phyloP scores from a whole-genome alignment of 2,797 vertebrate species.

The Poliocrania exsul region DNA sequence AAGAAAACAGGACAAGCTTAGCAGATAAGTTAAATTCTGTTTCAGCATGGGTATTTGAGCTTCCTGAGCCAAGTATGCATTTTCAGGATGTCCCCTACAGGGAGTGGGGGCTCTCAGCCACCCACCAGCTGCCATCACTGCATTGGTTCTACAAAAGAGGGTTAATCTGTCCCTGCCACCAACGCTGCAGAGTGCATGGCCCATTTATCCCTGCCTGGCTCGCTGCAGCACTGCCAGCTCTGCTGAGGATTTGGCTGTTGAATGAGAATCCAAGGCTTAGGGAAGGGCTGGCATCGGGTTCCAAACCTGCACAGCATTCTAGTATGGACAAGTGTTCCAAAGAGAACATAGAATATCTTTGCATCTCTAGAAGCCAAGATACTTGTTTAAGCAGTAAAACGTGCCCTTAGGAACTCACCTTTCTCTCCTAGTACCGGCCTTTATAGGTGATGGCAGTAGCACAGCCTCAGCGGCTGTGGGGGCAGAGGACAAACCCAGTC shows the following conservation, averaged over 20 bases:
- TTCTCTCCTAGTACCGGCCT: background rate
- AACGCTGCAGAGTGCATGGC: background rate
- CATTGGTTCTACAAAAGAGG: slow-evolving; percentile 9
- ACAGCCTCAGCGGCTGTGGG: background rate
- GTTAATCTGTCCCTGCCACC: slow-evolving; percentile 53
- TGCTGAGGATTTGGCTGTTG: background rate
- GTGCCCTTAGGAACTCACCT: background rate
- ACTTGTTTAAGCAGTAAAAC: background rate
- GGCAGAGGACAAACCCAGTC: background rate
- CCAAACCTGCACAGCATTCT: background rate
- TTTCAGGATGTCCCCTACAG: background rate
- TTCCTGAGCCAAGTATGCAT: background rate
- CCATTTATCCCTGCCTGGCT: slow-evolving; percentile 27
- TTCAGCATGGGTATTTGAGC: background rate
- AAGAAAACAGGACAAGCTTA: background rate
- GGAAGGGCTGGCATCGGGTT: background rate
- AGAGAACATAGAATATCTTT: background rate
- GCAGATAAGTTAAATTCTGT: background rate
- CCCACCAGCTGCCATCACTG: background rate
- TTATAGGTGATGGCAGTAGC: background rate
- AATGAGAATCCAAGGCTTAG: background rate
- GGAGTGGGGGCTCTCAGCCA: background rate
- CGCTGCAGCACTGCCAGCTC: background rate
- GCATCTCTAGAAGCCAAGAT: background rate
- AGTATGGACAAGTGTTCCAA: background rate